phyloP scores from a whole-genome alignment of 2,797 vertebrate species.

The Poecilia velifera region DNA sequence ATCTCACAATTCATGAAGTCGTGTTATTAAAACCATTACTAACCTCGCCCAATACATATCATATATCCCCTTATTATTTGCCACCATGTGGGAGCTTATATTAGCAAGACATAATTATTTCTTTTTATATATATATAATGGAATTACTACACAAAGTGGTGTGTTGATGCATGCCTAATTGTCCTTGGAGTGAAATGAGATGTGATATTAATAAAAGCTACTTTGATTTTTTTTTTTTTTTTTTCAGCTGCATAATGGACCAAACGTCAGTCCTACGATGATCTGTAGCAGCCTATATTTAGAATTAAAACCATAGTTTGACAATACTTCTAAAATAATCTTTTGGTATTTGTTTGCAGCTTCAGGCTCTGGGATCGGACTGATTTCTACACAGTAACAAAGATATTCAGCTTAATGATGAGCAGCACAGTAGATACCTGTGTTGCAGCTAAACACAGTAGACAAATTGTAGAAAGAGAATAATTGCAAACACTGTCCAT shows the following conservation, averaged over 20 bases:
- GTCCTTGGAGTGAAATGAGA: neutral
- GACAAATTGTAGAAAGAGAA: neutral
- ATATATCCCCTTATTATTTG: neutral
- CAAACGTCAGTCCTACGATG: neutral
- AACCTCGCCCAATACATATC: neutral
- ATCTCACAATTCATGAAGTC: neutral
- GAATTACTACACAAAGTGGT: neutral
- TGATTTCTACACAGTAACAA: slow-evolving; percentile 44
- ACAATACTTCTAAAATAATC: neutral
- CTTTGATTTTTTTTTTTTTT: neutral
- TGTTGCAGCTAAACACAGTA: neutral
- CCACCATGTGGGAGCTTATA: neutral
- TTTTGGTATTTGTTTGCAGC: neutral
- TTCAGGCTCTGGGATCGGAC: slow-evolving; percentile 16
- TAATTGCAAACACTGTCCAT: neutral
- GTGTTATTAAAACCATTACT: slow-evolving; percentile 1
- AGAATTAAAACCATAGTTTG: neutral
- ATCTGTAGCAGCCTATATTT: neutral
- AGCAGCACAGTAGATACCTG: neutral
- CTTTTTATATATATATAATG: neutral
- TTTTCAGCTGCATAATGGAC: neutral
- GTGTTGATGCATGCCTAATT: neutral
- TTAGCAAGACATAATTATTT: neutral
- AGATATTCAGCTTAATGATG: slow-evolving; percentile 27
- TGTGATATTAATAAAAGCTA: neutral